A percentile compares a stretch with the other conserved stretches of the same genome.
phyloP scores from a whole-genome alignment of 1,140 invertebrate species.

The Babylonia areolata region DNA sequence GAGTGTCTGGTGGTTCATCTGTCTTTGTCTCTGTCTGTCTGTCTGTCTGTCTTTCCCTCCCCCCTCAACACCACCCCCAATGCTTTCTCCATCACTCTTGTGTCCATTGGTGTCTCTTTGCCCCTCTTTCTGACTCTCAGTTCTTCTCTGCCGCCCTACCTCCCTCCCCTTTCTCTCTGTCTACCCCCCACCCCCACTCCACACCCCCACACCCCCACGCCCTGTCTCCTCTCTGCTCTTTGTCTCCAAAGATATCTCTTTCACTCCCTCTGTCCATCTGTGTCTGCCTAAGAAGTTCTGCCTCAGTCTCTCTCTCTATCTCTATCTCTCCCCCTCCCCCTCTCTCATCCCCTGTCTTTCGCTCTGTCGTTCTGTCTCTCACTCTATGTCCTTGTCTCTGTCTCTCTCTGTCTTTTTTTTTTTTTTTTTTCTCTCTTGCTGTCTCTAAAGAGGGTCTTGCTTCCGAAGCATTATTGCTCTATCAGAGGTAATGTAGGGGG shows the following conservation, averaged over 20 bases:
- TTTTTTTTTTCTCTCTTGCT: too few relatives aligned
- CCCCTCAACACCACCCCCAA: neutral
- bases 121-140: neutral
- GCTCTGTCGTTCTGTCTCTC: neutral
- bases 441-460: too few relatives aligned
- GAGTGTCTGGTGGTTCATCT: too few relatives aligned
- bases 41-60: neutral
- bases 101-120: neutral
- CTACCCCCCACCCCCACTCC: neutral
- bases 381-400: neutral
- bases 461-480: too few relatives aligned
- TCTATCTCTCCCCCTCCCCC: neutral
- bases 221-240: neutral
- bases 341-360: neutral
- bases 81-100: neutral
- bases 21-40: conserved; percentile 20
- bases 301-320: neutral
- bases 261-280: neutral
- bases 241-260: neutral
- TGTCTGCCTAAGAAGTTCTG: conserved; percentile 14
- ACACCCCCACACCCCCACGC: neutral
- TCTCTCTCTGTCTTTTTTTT: neutral
- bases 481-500: neutral
- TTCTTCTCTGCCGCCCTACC: neutral
- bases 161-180: neutral